Percentiles rank a stretch among this genome's conserved stretches.
phyloP scores from a whole-genome alignment of 2,797 vertebrate species.

The Characodon lateralis region DNA sequence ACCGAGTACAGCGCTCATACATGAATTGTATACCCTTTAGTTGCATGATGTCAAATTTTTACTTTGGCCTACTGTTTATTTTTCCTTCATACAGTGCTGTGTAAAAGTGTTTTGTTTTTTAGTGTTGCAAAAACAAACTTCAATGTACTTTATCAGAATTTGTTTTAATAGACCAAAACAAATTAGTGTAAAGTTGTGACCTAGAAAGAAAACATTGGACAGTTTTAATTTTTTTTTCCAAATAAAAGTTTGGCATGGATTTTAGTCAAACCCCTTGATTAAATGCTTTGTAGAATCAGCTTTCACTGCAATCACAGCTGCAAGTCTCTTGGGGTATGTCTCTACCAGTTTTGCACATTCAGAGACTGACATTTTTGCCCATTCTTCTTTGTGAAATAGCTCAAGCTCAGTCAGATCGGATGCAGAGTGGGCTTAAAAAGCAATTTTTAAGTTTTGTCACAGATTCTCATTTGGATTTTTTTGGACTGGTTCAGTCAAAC shows the following conservation, averaged over 20 bases:
- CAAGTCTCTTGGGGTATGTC: background rate
- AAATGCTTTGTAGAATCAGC: background rate
- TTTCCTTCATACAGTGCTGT: background rate
- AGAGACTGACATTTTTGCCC: background rate
- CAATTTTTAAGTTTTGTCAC: background rate
- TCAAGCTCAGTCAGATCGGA: background rate
- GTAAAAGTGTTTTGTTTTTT: background rate
- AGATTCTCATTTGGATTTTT: background rate
- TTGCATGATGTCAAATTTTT: slow-evolving; percentile 18
- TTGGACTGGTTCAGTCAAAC: background rate
- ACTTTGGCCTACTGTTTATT: background rate
- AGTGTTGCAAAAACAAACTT: background rate
- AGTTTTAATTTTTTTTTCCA: background rate
- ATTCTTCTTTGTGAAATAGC: background rate
- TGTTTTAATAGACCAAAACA: background rate
- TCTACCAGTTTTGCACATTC: background rate
- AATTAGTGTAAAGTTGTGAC: background rate
- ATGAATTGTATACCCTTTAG: slow-evolving; percentile 13
- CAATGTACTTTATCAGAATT: background rate
- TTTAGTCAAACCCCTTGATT: background rate
- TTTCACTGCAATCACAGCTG: background rate
- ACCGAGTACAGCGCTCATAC: slow-evolving; percentile 26
- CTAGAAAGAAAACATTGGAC: background rate
- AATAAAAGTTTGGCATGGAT: background rate
- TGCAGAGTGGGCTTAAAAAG: background rate